Evolutionary conservation across 2,888 invertebrate genomes (phyloP).

Genomic region (Bedellia somnulentella): DNA sequence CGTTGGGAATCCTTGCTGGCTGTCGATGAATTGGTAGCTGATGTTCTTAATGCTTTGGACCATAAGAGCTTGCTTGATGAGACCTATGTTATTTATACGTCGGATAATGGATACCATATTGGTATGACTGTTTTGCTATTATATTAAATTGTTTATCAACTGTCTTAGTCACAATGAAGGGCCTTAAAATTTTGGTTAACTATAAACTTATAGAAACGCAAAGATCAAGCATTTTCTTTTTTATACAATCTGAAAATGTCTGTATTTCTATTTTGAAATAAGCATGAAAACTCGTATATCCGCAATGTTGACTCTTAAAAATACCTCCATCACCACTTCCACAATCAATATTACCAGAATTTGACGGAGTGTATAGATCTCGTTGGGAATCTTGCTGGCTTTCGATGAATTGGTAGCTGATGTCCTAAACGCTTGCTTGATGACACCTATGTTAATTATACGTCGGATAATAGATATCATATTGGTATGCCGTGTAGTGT

Average conservation of each 20-base stretch:
- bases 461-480: constrained; percentile 92
- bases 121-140: constrained; percentile 29
- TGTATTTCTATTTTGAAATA: no score
- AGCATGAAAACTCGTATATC: no score
- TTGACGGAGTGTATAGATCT: constrained; percentile 72
- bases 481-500: constrained; percentile 65
- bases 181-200: no score
- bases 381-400: constrained; percentile 82
- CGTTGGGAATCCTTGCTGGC: constrained; percentile 82
- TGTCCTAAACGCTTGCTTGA: constrained; percentile 63
- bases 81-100: constrained; percentile 82
- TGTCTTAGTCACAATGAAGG: neutral
- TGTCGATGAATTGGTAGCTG: constrained; percentile 82
- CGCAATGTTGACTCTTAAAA: constrained; percentile 84
- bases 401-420: constrained; percentile 83
- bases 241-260: no score
- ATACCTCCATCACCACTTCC: constrained; percentile 71
- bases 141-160: constrained; percentile 3
- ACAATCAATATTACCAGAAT: constrained; percentile 45
- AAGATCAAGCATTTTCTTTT: no score
- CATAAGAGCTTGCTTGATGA: constrained; percentile 60
- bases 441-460: constrained; percentile 80
- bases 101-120: constrained; percentile 90
- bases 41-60: constrained; percentile 62
- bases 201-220: no score